Conservation (phyloP, 1,140 invertebrate genomes). For the Achroia grisella region DNA sequence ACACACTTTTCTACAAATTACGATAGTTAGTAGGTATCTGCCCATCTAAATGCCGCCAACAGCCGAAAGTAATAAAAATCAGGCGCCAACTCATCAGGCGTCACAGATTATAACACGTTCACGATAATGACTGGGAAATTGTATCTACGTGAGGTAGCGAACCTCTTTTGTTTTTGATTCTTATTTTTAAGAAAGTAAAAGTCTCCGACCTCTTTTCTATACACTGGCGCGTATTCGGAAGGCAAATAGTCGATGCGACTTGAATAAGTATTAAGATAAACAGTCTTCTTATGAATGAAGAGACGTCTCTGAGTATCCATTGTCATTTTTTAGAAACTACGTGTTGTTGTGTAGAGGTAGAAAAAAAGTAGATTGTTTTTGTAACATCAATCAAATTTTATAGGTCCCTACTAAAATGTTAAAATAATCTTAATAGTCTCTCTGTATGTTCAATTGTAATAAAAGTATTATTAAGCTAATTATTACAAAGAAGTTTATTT, state of each 20-base stretch:
- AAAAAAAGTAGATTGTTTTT: too few species aligned
- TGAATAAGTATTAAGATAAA: slow-evolving; percentile 24
- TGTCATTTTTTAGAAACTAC: slow-evolving; percentile 10
- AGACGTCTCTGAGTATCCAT: slow-evolving; percentile 13
- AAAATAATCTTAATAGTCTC: too few species aligned
- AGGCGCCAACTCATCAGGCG: slow-evolving; percentile 40
- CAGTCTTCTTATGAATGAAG: slow-evolving; percentile 14
- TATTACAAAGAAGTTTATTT: too few species aligned
- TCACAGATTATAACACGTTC: slow-evolving; percentile 59
- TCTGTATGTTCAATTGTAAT: too few species aligned
- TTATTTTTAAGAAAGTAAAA: slow-evolving; percentile 47
- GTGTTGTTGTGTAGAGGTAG: background rate
- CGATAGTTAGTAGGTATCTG: too few species aligned
- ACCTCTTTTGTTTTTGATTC: slow-evolving; percentile 23
- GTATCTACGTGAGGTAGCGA: slow-evolving; percentile 47
- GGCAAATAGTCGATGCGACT: slow-evolving; percentile 29
- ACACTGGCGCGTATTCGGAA: slow-evolving; percentile 47
- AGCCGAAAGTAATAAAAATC: slow-evolving; percentile 37
- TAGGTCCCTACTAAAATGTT: too few species aligned
- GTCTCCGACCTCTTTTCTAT: slow-evolving; percentile 31
- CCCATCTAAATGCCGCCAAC: slow-evolving; percentile 10
- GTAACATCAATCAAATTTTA: too few species aligned
- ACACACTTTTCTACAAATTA: too few species aligned
- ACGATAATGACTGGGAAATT: slow-evolving; percentile 56
- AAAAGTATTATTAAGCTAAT: too few species aligned